Base-by-base conservation (phyloP, 2,113 vertebrate genomes). In the Lucifuga dentata region DNA sequence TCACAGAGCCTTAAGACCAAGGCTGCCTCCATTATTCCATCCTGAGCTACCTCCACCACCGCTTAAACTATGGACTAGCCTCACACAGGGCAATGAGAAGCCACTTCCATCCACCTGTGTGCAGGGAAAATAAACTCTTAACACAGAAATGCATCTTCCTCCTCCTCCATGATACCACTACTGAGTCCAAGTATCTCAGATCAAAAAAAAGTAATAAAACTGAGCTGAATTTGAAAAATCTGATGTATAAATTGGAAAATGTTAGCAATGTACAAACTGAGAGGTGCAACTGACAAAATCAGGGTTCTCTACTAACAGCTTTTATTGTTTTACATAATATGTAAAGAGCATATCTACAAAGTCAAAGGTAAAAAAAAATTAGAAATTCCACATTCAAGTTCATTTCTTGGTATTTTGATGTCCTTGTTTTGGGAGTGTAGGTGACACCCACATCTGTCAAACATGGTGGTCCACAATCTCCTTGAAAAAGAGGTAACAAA, bases 301-400 rank as follows among this genome's bases (percentile, higher is more conserved):
- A 41, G 68, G n/a, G 19, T 32, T 39, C 26, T n/a, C 55, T 32
- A 33, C 15, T 40, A 50, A 69, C 70, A 50, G n/a, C 35, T 56
- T 90, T 91, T 91, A 91, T 91, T 90, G 59, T 66, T 57, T 86
- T 69, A 53, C 71, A 89, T 65, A 87, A 81, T 66, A 73, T 87
- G 57, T 81, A 55, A 89, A 78, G 67, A 59, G 33, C 62, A 41
- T 81, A 86, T 86, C 84, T 91, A 86, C 90, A 93, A 90, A 92
- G 86, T 77, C 36, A 63, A 1, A 29, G 70, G 63, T 79, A 81
- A 86, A 86, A 89, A 90, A 86, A 77, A n/a, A 58, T 33, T 76
- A 66, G 2, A 88, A 89, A 84, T 83, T 64, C 20, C 29, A 51
- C 43, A 11, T 80, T 63, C 44, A 33, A 80, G 55, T 81, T 81